phyloP scores from a whole-genome alignment of 2,888 invertebrate genomes.

The Clepsis dumicolana region DNA sequence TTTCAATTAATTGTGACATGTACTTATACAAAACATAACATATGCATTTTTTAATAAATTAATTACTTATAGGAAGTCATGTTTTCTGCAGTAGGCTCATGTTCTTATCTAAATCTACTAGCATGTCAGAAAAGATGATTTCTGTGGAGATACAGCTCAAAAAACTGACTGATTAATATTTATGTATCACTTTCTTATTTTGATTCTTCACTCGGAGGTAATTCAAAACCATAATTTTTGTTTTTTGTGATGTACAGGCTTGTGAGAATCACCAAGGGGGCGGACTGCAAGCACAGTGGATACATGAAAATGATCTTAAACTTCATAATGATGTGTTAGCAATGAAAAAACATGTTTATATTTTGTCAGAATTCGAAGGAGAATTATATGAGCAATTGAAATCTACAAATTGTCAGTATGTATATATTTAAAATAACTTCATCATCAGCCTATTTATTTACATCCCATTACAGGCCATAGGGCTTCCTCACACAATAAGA shows the following conservation, averaged over 20 bases:
- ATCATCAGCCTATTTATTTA: too few species aligned
- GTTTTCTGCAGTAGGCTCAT: too few species aligned
- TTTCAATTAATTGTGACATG: too few species aligned
- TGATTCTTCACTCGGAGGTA: background rate
- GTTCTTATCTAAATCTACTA: too few species aligned
- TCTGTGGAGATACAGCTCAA: too few species aligned
- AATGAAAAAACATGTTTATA: slow-evolving; percentile 90
- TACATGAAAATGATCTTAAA: slow-evolving; percentile 87
- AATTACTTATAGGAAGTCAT: too few species aligned
- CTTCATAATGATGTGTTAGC: slow-evolving; percentile 82
- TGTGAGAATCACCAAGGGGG: slow-evolving; percentile 85
- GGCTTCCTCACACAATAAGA: too few species aligned
- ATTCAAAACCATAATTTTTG: background rate
- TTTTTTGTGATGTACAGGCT: slow-evolving; percentile 67
- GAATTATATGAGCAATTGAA: slow-evolving; percentile 88
- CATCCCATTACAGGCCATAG: too few species aligned
- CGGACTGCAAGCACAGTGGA: slow-evolving; percentile 88
- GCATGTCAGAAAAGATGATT: too few species aligned
- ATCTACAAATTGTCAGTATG: slow-evolving; percentile 84
- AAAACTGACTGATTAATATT: too few species aligned
- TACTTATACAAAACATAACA: too few species aligned
- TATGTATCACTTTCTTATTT: background rate
- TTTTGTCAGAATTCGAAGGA: slow-evolving; percentile 92
- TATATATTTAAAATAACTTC: background rate
- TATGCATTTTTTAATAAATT: too few species aligned